A percentile compares a stretch with the other conserved stretches of the same genome.
phyloP scores from a whole-genome alignment of 1,140 invertebrate genomes.

The Lasioglossum albipes region DNA sequence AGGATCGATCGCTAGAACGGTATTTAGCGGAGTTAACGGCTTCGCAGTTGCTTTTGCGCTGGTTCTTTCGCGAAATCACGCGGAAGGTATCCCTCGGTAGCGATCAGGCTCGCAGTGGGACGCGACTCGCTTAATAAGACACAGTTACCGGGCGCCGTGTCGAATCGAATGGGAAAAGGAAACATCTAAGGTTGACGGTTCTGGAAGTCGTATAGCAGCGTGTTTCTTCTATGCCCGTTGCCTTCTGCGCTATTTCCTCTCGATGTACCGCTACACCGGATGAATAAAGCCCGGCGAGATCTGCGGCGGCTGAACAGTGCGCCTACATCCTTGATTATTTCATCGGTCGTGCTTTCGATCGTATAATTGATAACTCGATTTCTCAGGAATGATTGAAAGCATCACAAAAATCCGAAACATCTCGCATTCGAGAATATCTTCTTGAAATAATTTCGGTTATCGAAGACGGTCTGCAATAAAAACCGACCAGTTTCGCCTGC shows the following conservation, averaged over 20 bases:
- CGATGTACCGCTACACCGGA: slow-evolving; percentile 59
- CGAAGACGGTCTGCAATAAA: no score
- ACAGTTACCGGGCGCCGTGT: slow-evolving; percentile 1
- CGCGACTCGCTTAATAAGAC: slow-evolving; percentile 18
- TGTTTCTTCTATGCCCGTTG: slow-evolving; percentile 5
- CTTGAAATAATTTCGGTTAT: no score
- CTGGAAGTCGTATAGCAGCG: slow-evolving; percentile 45
- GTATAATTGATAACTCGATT: slow-evolving; percentile 17
- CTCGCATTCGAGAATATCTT: no score
- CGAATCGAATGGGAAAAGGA: slow-evolving; percentile 38
- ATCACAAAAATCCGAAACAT: no score
- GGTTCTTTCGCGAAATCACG: neutral
- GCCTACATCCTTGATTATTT: slow-evolving; percentile 35
- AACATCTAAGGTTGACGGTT: slow-evolving; percentile 32
- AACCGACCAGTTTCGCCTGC: neutral
- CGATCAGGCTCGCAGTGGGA: neutral
- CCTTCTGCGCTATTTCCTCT: slow-evolving; percentile 42
- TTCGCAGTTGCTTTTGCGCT: neutral
- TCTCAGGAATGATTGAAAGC: no score
- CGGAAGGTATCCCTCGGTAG: neutral
- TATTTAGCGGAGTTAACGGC: slow-evolving; percentile 1
- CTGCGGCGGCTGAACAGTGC: slow-evolving; percentile 1
- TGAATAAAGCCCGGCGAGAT: slow-evolving; percentile 39
- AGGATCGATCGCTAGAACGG: slow-evolving; percentile 1
- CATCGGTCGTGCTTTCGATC: slow-evolving; percentile 1